phyloP scores from a whole-genome alignment of 1,140 invertebrate genomes.

The Cydia strobilella region DNA sequence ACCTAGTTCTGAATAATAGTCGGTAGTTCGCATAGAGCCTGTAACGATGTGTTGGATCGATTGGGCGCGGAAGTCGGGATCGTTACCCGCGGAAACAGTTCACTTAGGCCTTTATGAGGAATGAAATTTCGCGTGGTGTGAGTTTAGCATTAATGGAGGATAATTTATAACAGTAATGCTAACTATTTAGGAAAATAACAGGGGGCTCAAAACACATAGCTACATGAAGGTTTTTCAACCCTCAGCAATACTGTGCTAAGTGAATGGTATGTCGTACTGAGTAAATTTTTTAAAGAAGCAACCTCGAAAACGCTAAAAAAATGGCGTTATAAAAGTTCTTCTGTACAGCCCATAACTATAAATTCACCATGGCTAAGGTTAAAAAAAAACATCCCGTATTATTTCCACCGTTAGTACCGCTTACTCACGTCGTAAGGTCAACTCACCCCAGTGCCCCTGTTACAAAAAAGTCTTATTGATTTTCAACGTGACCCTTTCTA shows the following conservation, averaged over 20 bases:
- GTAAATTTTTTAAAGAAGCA: too few relatives aligned
- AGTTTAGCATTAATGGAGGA: neutral
- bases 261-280: too few relatives aligned
- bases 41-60: slow-evolving; percentile 18
- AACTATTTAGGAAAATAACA: too few relatives aligned
- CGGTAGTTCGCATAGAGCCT: neutral
- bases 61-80: neutral
- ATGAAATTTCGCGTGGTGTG: neutral
- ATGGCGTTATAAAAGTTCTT: too few relatives aligned
- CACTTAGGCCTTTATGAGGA: neutral
- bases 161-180: neutral
- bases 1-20: slow-evolving; percentile 9
- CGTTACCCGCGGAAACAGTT: neutral
- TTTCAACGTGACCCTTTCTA: slow-evolving; percentile 23
- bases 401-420: neutral
- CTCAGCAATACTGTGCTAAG: too few relatives aligned
- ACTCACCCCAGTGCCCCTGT: neutral
- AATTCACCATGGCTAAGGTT: too few relatives aligned
- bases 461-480: slow-evolving; percentile 17
- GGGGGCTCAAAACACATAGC: too few relatives aligned
- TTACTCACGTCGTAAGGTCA: neutral
- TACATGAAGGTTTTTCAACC: too few relatives aligned
- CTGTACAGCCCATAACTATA: too few relatives aligned
- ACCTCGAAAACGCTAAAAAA: too few relatives aligned
- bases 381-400: too few relatives aligned